phyloP scores from a whole-genome alignment of 2,888 invertebrate species.

The Drosophila histrio region DNA sequence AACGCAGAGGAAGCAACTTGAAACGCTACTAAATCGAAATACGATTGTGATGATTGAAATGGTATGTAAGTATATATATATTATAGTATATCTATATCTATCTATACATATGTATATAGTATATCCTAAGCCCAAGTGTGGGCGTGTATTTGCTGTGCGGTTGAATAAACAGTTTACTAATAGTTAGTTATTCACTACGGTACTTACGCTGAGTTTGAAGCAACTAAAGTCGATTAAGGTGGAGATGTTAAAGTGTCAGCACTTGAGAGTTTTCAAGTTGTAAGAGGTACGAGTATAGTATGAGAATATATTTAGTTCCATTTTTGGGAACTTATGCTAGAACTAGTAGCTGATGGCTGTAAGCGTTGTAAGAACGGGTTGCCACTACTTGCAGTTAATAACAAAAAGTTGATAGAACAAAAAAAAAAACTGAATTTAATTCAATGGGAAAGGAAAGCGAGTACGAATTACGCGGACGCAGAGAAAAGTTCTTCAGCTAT shows the following conservation, averaged over 20 bases:
- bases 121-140: constrained; percentile 8
- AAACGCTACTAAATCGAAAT: constrained; percentile 36
- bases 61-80: neutral
- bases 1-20: constrained; percentile 16
- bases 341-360: constrained; percentile 4
- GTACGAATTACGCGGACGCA: constrained; percentile 10
- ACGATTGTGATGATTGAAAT: constrained; percentile 14
- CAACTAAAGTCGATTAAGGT: constrained; percentile 5
- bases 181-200: constrained; percentile 49
- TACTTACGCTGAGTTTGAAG: constrained; percentile 43
- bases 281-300: neutral
- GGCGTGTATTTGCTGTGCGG: constrained; percentile 18
- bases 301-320: neutral
- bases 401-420: constrained; percentile 15
- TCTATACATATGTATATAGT: constrained; percentile 4
- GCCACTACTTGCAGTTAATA: constrained; percentile 31
- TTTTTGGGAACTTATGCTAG: neutral
- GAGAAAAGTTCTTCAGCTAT: constrained; percentile 1
- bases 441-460: constrained; percentile 9
- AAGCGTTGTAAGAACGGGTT: constrained; percentile 14
- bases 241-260: neutral
- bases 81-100: constrained; percentile 2
- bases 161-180: constrained; percentile 31
- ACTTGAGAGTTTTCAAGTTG: constrained; percentile 1
- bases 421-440: constrained; percentile 1